Evolutionary conservation across 2,797 vertebrate genomes (phyloP), one percentile per base, ranked within the genome.

Genomic region (Gobionotothen gibberifrons): DNA sequence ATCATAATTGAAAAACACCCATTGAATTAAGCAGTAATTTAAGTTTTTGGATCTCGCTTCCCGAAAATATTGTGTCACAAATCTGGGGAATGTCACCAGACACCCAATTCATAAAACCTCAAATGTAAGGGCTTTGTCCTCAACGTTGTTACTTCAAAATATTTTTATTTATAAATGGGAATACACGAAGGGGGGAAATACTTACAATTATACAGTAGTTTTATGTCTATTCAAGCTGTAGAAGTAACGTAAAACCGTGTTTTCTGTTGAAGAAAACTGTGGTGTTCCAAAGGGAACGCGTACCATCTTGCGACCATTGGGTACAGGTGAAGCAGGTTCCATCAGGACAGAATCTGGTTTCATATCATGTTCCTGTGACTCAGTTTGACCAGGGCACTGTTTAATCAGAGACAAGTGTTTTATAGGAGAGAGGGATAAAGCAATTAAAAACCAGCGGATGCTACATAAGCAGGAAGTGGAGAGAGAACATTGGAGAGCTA

Each of bases 401-500:
- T 84, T 76, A 78, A 88, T 87, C 75, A 86, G 58, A 86, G 55
- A 68, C 17, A 61, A 84, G 74, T 44, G 86, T 69, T 87, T 87
- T 85, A 85, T 42, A 22, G 77, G 42, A 5, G 26, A 3, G 11
- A 26, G 52, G 55, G 57, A 48, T 66, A 36, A 81, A 74, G 81
- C 54, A 81, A 73, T 84, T 77, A 71, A 78, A 83, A 74, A 3
- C 2, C 58, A 13, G 42, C 12, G 69, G 66, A 55, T 19, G 59
- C 73, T 21, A 21, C 74, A 48, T 17, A 44, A 39, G 68, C 79
- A 70, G 84, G 74, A 83, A 67, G 66, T 6, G 3, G 21, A 21
- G 57, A 17, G 22, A 2, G 53, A 0, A 14, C 43, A 1, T n/a
- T 11, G n/a, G 9, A 5, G 6, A 49, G 54, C 29, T 69, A 48